These are phyloP conservation scores for Zaprionus tsacasi DNA, from an alignment of 1,140 invertebrate species.

Conservation along the genomic window DNA sequence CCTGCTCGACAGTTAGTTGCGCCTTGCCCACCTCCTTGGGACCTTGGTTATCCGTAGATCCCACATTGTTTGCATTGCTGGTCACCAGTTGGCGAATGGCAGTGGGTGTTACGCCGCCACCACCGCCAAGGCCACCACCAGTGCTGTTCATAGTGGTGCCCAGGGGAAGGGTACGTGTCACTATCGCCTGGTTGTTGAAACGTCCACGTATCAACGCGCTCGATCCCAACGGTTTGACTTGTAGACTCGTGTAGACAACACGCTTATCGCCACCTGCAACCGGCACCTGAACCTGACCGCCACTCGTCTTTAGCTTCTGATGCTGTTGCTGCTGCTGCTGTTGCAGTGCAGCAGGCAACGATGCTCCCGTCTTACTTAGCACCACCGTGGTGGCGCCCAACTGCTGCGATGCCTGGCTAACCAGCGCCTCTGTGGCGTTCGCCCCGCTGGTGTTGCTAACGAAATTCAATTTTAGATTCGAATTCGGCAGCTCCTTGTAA, in stretches of 20 bases:
- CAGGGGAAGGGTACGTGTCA: slow-evolving; percentile 75
- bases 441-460: slow-evolving; percentile 49
- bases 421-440: slow-evolving; percentile 24
- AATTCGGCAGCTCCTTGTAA: slow-evolving; percentile 76
- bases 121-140: slow-evolving; percentile 18
- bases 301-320: slow-evolving; percentile 69
- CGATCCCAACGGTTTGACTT: slow-evolving; percentile 73
- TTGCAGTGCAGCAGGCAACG: slow-evolving; percentile 46
- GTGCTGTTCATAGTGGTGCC: slow-evolving; percentile 73
- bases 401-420: slow-evolving; percentile 53
- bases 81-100: slow-evolving; percentile 65
- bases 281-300: slow-evolving; percentile 43
- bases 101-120: slow-evolving; percentile 41
- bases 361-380: slow-evolving; percentile 61
- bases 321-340: slow-evolving; percentile 58
- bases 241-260: slow-evolving; percentile 76
- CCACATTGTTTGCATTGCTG: slow-evolving; percentile 56
- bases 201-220: slow-evolving; percentile 70
- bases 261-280: slow-evolving; percentile 64
- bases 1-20: slow-evolving; percentile 70
- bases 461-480: slow-evolving; percentile 82
- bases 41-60: slow-evolving; percentile 27
- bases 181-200: slow-evolving; percentile 74
- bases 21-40: slow-evolving; percentile 67
- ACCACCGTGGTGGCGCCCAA: slow-evolving; percentile 68